phyloP scores from a whole-genome alignment of 2,113 vertebrate genomes.

The Oceanites oceanicus region DNA sequence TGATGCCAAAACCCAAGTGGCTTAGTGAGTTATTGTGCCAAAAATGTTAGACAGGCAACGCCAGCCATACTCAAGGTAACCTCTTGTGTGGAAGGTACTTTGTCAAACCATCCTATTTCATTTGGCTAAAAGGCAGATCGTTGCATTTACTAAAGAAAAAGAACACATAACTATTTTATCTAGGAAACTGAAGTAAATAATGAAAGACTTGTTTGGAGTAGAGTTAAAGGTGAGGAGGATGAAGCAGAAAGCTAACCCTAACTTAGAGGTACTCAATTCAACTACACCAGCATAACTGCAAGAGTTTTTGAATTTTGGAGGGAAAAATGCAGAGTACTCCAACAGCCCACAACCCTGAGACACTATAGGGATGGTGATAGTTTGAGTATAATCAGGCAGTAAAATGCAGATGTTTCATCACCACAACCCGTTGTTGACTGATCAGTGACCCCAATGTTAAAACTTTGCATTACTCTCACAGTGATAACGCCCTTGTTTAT shows the following conservation, averaged over 20 bases:
- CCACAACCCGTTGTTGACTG: neutral
- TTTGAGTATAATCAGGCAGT: neutral
- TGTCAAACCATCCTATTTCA: neutral
- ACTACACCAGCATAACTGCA: neutral
- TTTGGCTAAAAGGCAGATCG: neutral
- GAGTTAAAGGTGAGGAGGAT: neutral
- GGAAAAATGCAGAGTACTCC: neutral
- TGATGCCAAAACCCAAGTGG: neutral
- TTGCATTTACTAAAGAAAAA: neutral
- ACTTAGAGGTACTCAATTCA: neutral
- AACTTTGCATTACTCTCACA: neutral
- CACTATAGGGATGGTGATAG: rapidly evolving
- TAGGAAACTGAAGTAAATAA: neutral
- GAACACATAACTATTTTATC: neutral
- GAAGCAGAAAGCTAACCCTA: neutral
- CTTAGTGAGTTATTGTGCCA: neutral
- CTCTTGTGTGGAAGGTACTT: neutral
- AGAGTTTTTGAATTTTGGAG: neutral
- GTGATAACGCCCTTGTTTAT: neutral
- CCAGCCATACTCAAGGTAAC: neutral
- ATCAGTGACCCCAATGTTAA: neutral
- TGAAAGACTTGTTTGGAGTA: neutral
- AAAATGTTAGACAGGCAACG: neutral
- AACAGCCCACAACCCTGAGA: neutral
- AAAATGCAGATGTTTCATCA: neutral